Base-by-base conservation (phyloP, 2,888 invertebrate genomes). In the Belgica antarctica region DNA sequence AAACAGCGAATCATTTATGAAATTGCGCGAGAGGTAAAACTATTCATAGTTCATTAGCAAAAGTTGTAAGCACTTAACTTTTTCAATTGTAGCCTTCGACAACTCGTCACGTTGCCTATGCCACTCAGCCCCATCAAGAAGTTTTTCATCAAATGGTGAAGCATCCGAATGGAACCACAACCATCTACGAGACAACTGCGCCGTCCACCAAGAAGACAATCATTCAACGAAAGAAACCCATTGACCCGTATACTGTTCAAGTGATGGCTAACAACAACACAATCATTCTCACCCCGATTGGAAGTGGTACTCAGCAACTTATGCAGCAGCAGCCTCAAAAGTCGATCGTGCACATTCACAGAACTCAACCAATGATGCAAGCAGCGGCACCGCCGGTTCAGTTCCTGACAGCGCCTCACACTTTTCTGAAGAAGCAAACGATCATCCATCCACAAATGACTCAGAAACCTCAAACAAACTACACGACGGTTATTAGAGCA, bases 1-100 rank as follows among this genome's bases (percentile, higher is more conserved):
- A 70, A 70, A 19, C 70, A 70, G 12, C 15, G 70, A 41, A 70
- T 70, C 22, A 70, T 70, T 70, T 70, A 70, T 70, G 70, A 61
- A 17, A 70, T 70, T 22, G 47, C 70, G 1, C 59, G 61, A 15
- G 70, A 70, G 41, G 70, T 61, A 22, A 70, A 24, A 28, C 22
- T 24, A 15, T 15, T 19, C 22, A 12, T 15, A 2, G 19, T 2
- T 31, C 15, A 17, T 8, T n/a, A 41, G 15, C 10, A 41, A 25
- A 46, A 65, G 0, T 28, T 34, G 8, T 2, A 41, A 41, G 15
- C 41, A n/a, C 2, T 41, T 41, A n/a, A n/a, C n/a, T n/a, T n/a
- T 65, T 10, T 61, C 70, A 10, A 70, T 61, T 36, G 27, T 69
- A 10, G n/a, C 69, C 2, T 69, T 22, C 70, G 28, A 24, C 24